phyloP scores from a whole-genome alignment of 2,888 invertebrate genomes.

The Exocentrus adspersus region DNA sequence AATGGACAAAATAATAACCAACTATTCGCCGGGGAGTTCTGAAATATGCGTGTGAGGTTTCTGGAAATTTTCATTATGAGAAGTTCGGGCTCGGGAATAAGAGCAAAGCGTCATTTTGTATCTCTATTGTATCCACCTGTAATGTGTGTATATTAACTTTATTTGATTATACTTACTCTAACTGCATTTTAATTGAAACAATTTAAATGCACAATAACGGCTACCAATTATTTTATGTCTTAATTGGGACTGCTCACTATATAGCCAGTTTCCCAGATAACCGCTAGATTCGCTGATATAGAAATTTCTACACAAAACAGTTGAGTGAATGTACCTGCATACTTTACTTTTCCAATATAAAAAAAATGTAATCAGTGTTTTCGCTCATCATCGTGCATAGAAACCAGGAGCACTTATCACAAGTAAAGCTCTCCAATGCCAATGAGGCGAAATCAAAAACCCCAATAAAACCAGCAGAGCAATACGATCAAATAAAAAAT shows the following conservation, averaged over 20 bases:
- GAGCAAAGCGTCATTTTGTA: slow-evolving; percentile 37
- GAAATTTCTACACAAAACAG: no score
- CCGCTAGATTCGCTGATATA: no score
- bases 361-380: neutral
- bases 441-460: neutral
- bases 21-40: slow-evolving; percentile 50
- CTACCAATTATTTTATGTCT: slow-evolving; percentile 9
- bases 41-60: slow-evolving; percentile 47
- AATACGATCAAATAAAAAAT: slow-evolving; percentile 51
- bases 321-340: no score
- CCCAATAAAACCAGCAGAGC: neutral
- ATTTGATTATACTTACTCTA: slow-evolving; percentile 41
- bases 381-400: neutral
- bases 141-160: slow-evolving; percentile 43
- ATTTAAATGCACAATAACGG: slow-evolving; percentile 36
- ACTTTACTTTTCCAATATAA: no score
- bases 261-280: no score
- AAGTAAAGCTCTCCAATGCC: neutral
- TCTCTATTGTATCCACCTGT: slow-evolving; percentile 44
- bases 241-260: neutral
- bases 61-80: slow-evolving; percentile 43
- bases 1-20: slow-evolving; percentile 56
- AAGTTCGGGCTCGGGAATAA: slow-evolving; percentile 36
- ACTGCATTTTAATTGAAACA: slow-evolving; percentile 40
- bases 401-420: neutral